A percentile compares a stretch with the other conserved stretches of the same genome.
phyloP scores from a whole-genome alignment of 1,140 invertebrate species.

The Tachypleus tridentatus region DNA sequence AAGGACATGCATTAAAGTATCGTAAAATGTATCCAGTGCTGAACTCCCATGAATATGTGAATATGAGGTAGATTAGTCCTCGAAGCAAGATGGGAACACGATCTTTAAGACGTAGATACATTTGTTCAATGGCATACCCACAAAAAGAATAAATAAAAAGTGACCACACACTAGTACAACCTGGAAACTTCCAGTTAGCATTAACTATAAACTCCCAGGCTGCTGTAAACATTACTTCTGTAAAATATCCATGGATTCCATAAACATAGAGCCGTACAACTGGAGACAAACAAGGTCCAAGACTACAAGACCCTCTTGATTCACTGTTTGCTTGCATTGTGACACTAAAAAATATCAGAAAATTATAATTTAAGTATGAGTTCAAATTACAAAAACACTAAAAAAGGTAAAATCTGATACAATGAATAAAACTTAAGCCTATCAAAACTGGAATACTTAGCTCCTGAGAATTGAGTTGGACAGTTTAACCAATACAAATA shows the following conservation, averaged over 20 bases:
- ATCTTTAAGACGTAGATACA: slow-evolving; percentile 31
- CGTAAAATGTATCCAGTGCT: slow-evolving; percentile 37
- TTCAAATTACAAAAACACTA: too few relatives aligned
- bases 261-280: slow-evolving; percentile 40
- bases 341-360: too few relatives aligned
- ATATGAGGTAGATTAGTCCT: slow-evolving; percentile 37
- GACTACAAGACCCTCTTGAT: not conserved
- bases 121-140: slow-evolving; percentile 35
- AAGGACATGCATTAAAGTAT: slow-evolving; percentile 40
- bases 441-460: too few relatives aligned
- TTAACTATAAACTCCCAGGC: slow-evolving; percentile 41
- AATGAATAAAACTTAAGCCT: too few relatives aligned
- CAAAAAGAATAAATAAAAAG: slow-evolving; percentile 40
- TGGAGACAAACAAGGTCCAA: slow-evolving; percentile 1
- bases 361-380: too few relatives aligned
- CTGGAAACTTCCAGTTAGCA: slow-evolving; percentile 38
- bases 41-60: slow-evolving; percentile 43
- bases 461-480: too few relatives aligned
- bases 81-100: slow-evolving; percentile 32
- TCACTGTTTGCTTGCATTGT: too few relatives aligned
- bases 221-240: slow-evolving; percentile 43
- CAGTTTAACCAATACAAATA: too few relatives aligned
- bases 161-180: slow-evolving; percentile 39
- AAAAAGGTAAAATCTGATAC: too few relatives aligned
- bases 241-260: slow-evolving; percentile 41